Conservation (phyloP, 37 sponge, comb jelly and placozoan genomes). For the Mnemiopsis leidyi region DNA sequence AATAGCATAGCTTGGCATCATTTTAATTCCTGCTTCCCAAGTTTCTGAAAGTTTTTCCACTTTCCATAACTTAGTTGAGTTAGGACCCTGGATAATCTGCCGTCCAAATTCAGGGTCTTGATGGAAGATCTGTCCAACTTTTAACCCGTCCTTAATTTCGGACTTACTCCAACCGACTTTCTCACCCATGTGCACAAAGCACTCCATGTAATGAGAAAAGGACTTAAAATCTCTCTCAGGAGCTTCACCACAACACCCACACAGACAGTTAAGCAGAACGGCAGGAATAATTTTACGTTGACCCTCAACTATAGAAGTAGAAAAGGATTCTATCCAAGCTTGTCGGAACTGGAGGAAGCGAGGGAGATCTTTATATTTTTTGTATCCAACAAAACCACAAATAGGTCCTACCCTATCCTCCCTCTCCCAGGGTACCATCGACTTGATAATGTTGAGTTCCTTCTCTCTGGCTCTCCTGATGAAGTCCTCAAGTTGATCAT, state of each 20-base stretch:
- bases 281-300: not conserved
- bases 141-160: not conserved
- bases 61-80: not conserved
- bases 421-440: not conserved
- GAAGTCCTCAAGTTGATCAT: not conserved
- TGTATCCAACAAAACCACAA: not conserved
- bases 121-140: not conserved
- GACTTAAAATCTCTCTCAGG: not conserved
- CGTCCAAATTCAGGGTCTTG: not conserved
- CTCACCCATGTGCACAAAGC: not conserved
- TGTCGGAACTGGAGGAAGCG: not conserved
- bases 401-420: not conserved
- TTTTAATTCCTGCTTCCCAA: not conserved
- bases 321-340: not conserved
- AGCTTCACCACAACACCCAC: not conserved
- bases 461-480: not conserved
- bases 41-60: not conserved
- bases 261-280: not conserved
- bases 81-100: not conserved
- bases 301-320: not conserved
- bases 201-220: not conserved
- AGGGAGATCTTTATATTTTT: not conserved
- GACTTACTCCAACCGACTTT: not conserved
- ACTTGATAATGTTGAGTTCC: not conserved
- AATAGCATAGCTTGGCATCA: not conserved